Percentiles rank a stretch among this genome's conserved stretches.
Evolutionary conservation across 2,113 vertebrate genomes (phyloP).

Genomic region (Caloenas nicobarica): DNA sequence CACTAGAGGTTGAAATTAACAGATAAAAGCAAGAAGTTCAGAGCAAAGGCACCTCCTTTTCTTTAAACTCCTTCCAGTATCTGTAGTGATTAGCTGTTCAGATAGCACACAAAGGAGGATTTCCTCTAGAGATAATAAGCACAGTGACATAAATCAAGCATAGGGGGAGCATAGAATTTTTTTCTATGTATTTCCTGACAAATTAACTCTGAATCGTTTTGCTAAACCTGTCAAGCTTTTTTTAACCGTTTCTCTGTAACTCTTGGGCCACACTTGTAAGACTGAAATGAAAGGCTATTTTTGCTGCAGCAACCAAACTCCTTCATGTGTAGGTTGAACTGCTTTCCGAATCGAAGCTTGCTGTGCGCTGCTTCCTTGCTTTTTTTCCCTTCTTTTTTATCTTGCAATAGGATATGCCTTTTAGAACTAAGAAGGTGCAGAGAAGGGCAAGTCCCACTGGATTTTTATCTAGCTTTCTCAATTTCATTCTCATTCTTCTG

Average conservation of each 20-base stretch:
- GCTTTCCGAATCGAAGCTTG: not conserved
- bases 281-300: not conserved
- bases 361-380: not conserved
- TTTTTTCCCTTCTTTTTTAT: not conserved
- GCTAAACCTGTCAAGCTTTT: not conserved
- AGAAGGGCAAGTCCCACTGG: not conserved
- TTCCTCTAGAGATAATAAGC: not conserved
- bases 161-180: not conserved
- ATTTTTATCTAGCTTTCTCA: not conserved
- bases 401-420: not conserved
- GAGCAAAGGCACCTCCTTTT: not conserved
- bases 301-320: not conserved
- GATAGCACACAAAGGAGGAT: not conserved
- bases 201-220: not conserved
- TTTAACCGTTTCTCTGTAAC: not conserved
- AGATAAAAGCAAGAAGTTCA: conserved; percentile 28
- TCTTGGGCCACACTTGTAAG: accelerated
- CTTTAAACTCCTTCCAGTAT: conserved; percentile 23
- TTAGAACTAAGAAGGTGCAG: not conserved
- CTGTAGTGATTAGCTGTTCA: not conserved
- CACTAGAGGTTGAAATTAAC: not conserved
- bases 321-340: not conserved
- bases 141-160: not conserved
- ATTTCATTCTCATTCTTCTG: not conserved
- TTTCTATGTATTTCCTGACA: not conserved